These are phyloP conservation scores for Strigamia crassipes DNA, from an alignment of 2,888 invertebrate species.

Conservation along the genomic window DNA sequence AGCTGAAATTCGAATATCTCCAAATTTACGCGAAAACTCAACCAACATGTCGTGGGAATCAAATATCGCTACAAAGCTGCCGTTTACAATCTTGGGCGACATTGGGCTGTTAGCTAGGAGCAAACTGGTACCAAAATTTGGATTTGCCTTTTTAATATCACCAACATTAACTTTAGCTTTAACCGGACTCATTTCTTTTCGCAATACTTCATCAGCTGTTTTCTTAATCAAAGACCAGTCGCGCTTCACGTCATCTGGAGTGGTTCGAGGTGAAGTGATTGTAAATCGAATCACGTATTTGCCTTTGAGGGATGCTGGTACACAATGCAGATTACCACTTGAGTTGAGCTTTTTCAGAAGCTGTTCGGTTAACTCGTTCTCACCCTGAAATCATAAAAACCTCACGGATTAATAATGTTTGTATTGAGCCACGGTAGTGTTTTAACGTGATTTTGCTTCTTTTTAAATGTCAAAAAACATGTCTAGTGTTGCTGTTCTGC, in stretches of 20 bases:
- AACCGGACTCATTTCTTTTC: constrained; percentile 66
- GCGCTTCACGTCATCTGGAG: constrained; percentile 65
- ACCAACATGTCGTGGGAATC: constrained; percentile 74
- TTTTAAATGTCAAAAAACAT: constrained; percentile 3
- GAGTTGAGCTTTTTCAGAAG: constrained; percentile 84
- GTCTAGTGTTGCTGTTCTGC: too few species aligned
- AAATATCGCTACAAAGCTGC: constrained; percentile 88
- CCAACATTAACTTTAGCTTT: constrained; percentile 55
- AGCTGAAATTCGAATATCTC: constrained; percentile 71
- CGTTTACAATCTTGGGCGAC: constrained; percentile 95
- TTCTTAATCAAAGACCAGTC: constrained; percentile 72
- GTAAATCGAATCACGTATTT: constrained; percentile 84
- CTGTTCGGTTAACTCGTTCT: constrained; percentile 76
- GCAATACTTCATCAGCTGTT: constrained; percentile 57
- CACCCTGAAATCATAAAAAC: constrained; percentile 69
- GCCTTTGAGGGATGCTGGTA: constrained; percentile 89
- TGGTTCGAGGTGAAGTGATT: constrained; percentile 83
- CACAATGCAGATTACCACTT: constrained; percentile 87
- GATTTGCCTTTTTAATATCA: constrained; percentile 68
- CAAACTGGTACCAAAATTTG: constrained; percentile 89
- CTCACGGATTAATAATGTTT: too few species aligned
- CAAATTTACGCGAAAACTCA: constrained; percentile 73
- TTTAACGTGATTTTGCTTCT: not conserved
- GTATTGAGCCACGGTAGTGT: too few species aligned
- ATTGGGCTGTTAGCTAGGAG: constrained; percentile 92